Conservation (phyloP, 2,888 invertebrate species). For the Hydraecia micacea region DNA sequence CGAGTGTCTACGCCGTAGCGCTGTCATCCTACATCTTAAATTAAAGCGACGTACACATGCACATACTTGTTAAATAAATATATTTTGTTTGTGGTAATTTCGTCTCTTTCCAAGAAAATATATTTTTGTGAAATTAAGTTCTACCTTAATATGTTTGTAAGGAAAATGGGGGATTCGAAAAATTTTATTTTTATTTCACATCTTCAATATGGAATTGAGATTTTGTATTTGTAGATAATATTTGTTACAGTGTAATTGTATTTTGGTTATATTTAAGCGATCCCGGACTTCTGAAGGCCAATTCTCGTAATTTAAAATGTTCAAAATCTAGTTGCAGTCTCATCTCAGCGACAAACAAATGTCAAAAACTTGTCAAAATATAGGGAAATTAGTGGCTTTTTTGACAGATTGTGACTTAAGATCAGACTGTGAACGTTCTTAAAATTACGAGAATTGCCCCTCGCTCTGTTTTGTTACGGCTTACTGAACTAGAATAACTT, state of each 20-base stretch:
- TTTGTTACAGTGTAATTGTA: conserved; percentile 24
- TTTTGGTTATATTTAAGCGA: conserved; percentile 11
- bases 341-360: too few relatives aligned
- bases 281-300: too few relatives aligned
- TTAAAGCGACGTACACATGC: conserved; percentile 14
- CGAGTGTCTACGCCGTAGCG: conserved; percentile 49
- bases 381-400: too few relatives aligned
- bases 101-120: conserved; percentile 20
- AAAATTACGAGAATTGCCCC: too few relatives aligned
- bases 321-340: too few relatives aligned
- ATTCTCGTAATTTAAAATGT: too few relatives aligned
- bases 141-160: conserved; percentile 27
- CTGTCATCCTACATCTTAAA: conserved; percentile 17
- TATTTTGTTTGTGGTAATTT: conserved; percentile 28
- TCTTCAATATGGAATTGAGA: conserved; percentile 15
- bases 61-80: conserved; percentile 20
- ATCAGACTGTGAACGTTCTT: too few relatives aligned
- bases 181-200: conserved; percentile 38
- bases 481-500: conserved; percentile 18
- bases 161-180: conserved; percentile 11
- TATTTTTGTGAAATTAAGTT: conserved; percentile 39
- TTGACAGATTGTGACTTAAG: too few relatives aligned
- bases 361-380: too few relatives aligned
- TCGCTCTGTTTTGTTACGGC: conserved; percentile 6
- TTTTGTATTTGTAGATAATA: conserved; percentile 13